These are phyloP conservation scores for Prunella strophiata DNA, from an alignment of 2,797 vertebrate species.

Conservation along the genomic window DNA sequence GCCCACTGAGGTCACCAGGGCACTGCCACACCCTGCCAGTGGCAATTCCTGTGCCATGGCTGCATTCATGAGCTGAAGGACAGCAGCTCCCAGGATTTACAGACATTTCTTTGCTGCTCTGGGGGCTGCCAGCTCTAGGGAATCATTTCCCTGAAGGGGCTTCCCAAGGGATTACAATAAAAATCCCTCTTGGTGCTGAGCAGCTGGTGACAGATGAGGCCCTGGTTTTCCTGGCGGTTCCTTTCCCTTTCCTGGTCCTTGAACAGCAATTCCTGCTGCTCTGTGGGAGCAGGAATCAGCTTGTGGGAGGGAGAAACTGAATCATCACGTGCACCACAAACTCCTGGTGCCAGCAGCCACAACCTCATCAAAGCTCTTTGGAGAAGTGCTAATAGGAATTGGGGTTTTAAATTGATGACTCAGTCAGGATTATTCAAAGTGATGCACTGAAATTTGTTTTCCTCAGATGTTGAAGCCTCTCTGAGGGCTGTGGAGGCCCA, in stretches of 20 bases:
- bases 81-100: constrained; percentile 62
- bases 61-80: not conserved
- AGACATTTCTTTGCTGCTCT: constrained; percentile 3
- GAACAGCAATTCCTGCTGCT: not conserved
- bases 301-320: constrained; percentile 18
- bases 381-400: constrained; percentile 68
- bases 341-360: constrained; percentile 42
- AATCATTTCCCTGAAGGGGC: not conserved
- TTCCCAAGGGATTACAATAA: not conserved
- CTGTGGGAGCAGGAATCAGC: not conserved
- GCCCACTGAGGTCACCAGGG: constrained; percentile 43
- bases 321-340: constrained; percentile 12
- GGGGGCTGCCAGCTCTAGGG: not conserved
- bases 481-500: not conserved
- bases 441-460: constrained; percentile 49
- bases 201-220: not conserved
- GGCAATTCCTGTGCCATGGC: constrained; percentile 40
- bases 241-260: not conserved
- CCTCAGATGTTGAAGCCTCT: constrained; percentile 36
- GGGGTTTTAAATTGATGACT: constrained; percentile 66
- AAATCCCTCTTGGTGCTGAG: not conserved
- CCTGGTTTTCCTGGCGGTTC: not conserved
- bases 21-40: constrained; percentile 45
- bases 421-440: constrained; percentile 57
- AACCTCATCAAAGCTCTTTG: constrained; percentile 62